Base-by-base conservation (phyloP, 2,888 invertebrate species). In the Adineta ricciae region DNA sequence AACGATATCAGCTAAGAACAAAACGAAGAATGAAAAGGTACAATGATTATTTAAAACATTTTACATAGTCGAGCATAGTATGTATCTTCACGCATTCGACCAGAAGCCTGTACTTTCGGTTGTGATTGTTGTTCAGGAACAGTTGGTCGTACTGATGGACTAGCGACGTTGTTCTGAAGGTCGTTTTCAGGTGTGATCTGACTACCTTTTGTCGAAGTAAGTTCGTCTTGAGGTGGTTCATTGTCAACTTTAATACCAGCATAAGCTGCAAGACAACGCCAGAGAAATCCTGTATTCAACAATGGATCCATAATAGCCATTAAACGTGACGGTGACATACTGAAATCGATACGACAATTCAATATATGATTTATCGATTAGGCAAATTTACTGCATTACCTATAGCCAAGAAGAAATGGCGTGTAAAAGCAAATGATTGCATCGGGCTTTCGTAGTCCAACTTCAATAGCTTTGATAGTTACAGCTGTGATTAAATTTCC, bases 381-480 rank as follows among this genome's bases (percentile, higher is more conserved):
- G 19, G 19, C 19, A 2, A 7, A 50, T 50, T 19, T 16, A 9
- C 14, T 9, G 32, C 7, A 9, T 41, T 73, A 73, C 73, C 94
- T 93, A 89, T 96, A 95, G 89, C 94, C 94, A 78, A 97, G 93
- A 86, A 96, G 91, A 83, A 96, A 93, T 0, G 97, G 96, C 0
- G 95, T 94, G 89, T 99, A 99, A 14, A 95, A 95, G 87, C 95
- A 92, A 89, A 98, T 94, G 87, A 97, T 90, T 7, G 96, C 97
- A 88, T 86, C 86, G 9, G 85, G 85, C 21, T 83, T 52, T 46
- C 85, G 41, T 32, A 85, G 91, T 9, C 94, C 94, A 83, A 93
- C 91, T 87, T 94, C 93, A 83, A 96, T 92, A 87, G 95, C 94
- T 89, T 94, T 94, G 41, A 96, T 91, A 0, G 94, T 93, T 32